Conservation (phyloP, 2,797 vertebrate genomes). For the Microctenopoma steveboyesi region DNA sequence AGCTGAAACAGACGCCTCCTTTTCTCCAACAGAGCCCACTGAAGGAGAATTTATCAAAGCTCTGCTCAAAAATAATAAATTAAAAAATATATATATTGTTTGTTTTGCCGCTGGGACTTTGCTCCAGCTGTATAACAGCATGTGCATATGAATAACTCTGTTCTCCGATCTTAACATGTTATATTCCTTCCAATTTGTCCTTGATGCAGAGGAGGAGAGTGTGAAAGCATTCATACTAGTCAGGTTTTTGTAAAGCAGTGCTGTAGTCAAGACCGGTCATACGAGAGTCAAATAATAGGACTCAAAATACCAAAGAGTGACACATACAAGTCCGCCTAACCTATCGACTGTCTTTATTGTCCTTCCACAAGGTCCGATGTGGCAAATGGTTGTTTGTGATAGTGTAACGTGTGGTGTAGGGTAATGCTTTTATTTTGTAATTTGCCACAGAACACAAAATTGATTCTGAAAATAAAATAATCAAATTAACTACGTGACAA, state of each 20-base stretch:
- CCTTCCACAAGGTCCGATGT: too few species aligned
- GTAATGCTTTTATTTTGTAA: too few species aligned
- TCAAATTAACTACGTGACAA: too few species aligned
- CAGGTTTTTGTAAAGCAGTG: neutral
- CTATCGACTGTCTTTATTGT: too few species aligned
- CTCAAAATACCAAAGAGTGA: neutral
- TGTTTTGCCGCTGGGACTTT: slow-evolving; percentile 44
- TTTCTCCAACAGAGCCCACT: slow-evolving; percentile 53
- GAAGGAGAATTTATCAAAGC: slow-evolving; percentile 54
- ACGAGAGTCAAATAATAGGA: neutral
- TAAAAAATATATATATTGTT: neutral
- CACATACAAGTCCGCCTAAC: too few species aligned
- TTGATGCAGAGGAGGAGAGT: neutral
- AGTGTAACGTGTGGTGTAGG: too few species aligned
- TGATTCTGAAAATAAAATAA: too few species aligned
- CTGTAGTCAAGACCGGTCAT: neutral
- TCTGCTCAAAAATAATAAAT: slow-evolving; percentile 30
- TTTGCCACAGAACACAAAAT: too few species aligned
- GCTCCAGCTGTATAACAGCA: slow-evolving; percentile 29
- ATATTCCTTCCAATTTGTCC: neutral
- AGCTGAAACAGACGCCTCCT: slow-evolving; percentile 57
- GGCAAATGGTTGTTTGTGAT: too few species aligned
- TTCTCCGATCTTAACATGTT: slow-evolving; percentile 7
- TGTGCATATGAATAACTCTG: slow-evolving; percentile 37
- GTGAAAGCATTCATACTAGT: slow-evolving; percentile 1